Conservation (phyloP, 2,113 vertebrate genomes). For the Galeopterus variegatus region DNA sequence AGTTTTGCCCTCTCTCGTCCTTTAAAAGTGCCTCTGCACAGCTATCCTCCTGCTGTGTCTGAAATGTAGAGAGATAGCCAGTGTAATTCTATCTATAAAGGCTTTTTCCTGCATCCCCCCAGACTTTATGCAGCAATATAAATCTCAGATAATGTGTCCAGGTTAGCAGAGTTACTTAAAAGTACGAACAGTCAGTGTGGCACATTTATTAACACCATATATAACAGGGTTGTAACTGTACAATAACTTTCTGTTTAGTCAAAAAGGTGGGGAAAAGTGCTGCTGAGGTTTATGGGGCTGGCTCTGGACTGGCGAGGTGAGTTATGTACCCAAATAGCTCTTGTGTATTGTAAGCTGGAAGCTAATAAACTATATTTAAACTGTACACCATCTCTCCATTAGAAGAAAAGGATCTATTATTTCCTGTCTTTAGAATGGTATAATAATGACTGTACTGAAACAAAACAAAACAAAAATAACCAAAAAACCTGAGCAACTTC, state of each 20-base stretch:
- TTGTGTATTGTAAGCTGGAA: conserved; percentile 75
- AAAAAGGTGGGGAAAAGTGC: background rate
- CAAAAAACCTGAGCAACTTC: background rate
- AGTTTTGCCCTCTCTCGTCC: background rate
- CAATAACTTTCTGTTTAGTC: conserved; percentile 78
- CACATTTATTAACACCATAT: conserved; percentile 84
- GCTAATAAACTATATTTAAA: conserved; percentile 78
- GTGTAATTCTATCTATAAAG: conserved; percentile 68
- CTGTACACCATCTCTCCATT: background rate
- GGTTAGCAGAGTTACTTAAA: conserved; percentile 83
- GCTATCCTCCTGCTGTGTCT: background rate
- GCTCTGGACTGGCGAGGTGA: conserved; percentile 57
- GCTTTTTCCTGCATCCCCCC: conserved; percentile 69
- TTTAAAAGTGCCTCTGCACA: background rate
- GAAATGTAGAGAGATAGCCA: conserved; percentile 72
- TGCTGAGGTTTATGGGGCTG: conserved; percentile 71
- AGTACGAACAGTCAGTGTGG: conserved; percentile 69
- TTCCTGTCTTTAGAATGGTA: conserved; percentile 73
- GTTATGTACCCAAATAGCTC: conserved; percentile 75
- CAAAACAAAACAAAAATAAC: background rate
- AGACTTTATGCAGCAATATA: conserved; percentile 71
- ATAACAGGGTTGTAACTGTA: conserved; percentile 80
- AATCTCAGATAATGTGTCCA: conserved; percentile 80
- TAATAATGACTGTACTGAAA: conserved; percentile 48
- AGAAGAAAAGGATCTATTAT: conserved; percentile 75